Percentiles rank a stretch among this genome's conserved stretches.
phyloP scores from a whole-genome alignment of 2,113 vertebrate genomes.

The Cavia aperea region DNA sequence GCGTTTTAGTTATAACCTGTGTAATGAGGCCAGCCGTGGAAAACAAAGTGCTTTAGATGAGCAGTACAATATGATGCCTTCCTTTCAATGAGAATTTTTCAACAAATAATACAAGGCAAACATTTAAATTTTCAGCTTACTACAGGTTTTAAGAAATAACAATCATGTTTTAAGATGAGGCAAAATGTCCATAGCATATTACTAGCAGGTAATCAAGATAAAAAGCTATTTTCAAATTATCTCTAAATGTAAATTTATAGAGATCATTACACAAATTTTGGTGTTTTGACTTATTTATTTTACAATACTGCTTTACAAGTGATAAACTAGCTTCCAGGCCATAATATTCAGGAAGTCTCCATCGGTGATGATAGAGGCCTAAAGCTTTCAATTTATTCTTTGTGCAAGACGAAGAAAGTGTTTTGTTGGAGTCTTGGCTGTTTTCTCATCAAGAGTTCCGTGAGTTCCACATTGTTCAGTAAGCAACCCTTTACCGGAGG shows the following conservation, averaged over 20 bases:
- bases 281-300: not conserved
- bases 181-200: not conserved
- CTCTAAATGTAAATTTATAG: not conserved
- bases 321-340: not conserved
- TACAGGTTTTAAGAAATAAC: not conserved
- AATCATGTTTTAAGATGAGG: not conserved
- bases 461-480: not conserved
- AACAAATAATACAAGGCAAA: not conserved
- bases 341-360: not conserved
- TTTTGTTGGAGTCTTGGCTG: not conserved
- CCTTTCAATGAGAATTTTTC: not conserved
- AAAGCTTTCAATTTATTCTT: not conserved
- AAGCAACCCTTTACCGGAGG: not conserved
- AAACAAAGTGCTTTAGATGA: not conserved
- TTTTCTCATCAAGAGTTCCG: not conserved
- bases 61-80: not conserved
- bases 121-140: not conserved
- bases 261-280: not conserved
- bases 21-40: not conserved
- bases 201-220: not conserved
- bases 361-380: not conserved
- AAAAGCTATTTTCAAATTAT: not conserved
- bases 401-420: not conserved
- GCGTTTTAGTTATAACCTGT: not conserved
- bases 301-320: not conserved